A percentile compares a stretch with the other conserved stretches of the same genome.
Evolutionary conservation across 1,140 invertebrate genomes (phyloP).

Genomic region (Eueides isabella): DNA sequence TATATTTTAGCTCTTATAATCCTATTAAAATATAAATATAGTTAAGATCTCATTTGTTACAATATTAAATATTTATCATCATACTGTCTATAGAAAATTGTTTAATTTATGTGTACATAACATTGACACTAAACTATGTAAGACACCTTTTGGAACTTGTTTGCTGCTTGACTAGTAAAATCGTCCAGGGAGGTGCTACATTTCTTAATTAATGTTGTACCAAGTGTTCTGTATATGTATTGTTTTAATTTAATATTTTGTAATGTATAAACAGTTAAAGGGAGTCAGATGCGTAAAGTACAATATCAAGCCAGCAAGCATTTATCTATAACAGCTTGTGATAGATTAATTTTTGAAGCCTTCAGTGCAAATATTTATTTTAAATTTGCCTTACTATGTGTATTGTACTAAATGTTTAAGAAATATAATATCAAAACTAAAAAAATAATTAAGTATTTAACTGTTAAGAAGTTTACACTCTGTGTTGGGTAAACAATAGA

Average conservation of each 20-base stretch:
- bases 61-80: constrained; percentile 37
- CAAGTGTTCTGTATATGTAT: not conserved
- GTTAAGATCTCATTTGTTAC: constrained; percentile 32
- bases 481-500: not conserved
- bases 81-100: constrained; percentile 28
- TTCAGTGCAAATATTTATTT: constrained; percentile 31
- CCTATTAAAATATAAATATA: constrained; percentile 31
- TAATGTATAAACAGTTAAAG: not conserved
- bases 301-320: constrained; percentile 9
- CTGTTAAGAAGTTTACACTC: constrained; percentile 5
- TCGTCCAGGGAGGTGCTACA: constrained; percentile 41
- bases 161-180: constrained; percentile 37
- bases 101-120: constrained; percentile 27
- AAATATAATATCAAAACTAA: constrained; percentile 16
- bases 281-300: not conserved
- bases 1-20: constrained; percentile 37
- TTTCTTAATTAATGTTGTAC: constrained; percentile 26
- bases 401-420: constrained; percentile 9
- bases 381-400: constrained; percentile 32
- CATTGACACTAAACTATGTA: constrained; percentile 20
- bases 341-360: constrained; percentile 6
- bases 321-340: not conserved
- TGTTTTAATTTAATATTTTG: constrained; percentile 11
- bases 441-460: constrained; percentile 9
- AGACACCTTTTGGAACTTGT: constrained; percentile 35